Evolutionary conservation across 2,113 vertebrate genomes (phyloP).

Genomic region (Himantopus leucocephalus): DNA sequence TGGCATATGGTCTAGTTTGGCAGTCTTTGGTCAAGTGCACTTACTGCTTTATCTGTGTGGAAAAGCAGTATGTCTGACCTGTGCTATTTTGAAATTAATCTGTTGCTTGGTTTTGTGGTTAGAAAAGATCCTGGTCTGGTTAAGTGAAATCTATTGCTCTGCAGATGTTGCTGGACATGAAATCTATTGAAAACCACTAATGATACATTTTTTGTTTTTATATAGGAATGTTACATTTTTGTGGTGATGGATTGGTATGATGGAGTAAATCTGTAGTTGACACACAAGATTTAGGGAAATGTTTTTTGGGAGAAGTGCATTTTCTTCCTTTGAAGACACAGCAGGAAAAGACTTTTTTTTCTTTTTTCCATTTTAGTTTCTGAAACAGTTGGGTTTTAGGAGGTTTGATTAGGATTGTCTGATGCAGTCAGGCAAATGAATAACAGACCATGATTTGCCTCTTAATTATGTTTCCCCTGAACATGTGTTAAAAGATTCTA

Average conservation of each 20-base stretch:
- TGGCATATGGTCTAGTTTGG: not conserved
- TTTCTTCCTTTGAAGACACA: constrained; percentile 43
- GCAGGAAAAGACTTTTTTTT: not conserved
- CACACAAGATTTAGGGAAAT: not conserved
- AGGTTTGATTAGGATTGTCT: not conserved
- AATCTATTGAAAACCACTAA: constrained; percentile 61
- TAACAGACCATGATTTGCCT: not conserved
- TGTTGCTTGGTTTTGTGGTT: constrained; percentile 58
- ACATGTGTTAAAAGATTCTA: not conserved
- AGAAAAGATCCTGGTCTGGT: constrained; percentile 46
- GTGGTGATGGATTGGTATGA: constrained; percentile 47
- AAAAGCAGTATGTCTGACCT: not conserved
- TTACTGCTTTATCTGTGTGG: not conserved
- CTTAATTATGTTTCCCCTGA: not conserved
- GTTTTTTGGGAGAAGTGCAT: not conserved
- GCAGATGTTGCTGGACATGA: constrained; percentile 54
- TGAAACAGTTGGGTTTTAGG: not conserved
- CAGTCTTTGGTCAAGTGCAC: not conserved
- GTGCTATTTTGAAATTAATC: constrained; percentile 57
- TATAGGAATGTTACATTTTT: constrained; percentile 66
- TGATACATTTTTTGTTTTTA: constrained; percentile 62
- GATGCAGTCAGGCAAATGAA: not conserved
- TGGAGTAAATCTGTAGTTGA: constrained; percentile 31
- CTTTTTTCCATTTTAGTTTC: not conserved
- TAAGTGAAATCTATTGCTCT: constrained; percentile 51